Percentiles rank a stretch among this genome's conserved stretches.
phyloP scores from a whole-genome alignment of 2,113 vertebrate genomes.

The Microtus oregoni region DNA sequence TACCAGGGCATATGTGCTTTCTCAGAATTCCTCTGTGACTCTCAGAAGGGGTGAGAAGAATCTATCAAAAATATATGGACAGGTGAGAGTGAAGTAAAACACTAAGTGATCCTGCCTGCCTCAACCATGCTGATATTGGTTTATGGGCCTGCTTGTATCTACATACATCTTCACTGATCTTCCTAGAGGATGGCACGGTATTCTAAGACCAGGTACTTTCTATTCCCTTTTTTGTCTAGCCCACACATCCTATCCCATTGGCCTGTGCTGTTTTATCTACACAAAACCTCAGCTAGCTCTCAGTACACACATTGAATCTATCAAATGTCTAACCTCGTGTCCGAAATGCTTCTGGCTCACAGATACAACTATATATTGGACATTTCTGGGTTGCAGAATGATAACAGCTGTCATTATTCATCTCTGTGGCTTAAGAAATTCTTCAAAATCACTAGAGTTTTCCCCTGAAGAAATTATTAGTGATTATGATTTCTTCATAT shows the following conservation, averaged over 20 bases:
- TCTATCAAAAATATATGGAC: background rate
- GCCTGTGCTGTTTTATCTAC: background rate
- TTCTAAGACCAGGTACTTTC: background rate
- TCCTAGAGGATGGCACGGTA: background rate
- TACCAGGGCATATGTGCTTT: background rate
- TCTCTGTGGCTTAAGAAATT: background rate
- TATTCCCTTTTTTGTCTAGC: background rate
- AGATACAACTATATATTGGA: background rate
- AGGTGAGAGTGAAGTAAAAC: background rate
- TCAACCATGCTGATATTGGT: background rate
- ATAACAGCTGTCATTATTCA: background rate
- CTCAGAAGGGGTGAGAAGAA: background rate
- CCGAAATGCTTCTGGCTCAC: background rate
- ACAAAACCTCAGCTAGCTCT: background rate
- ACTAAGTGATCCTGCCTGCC: background rate
- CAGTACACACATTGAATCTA: background rate
- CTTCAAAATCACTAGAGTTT: background rate
- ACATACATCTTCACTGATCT: background rate
- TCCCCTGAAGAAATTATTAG: background rate
- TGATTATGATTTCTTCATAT: background rate
- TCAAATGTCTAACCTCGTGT: background rate
- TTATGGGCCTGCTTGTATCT: background rate
- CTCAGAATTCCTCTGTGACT: background rate
- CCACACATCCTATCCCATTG: no score
- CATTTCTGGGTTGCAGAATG: background rate